Evolutionary conservation across 2,113 vertebrate genomes (phyloP), one percentile per base, ranked within the genome.

Genomic region (Morone chrysops): DNA sequence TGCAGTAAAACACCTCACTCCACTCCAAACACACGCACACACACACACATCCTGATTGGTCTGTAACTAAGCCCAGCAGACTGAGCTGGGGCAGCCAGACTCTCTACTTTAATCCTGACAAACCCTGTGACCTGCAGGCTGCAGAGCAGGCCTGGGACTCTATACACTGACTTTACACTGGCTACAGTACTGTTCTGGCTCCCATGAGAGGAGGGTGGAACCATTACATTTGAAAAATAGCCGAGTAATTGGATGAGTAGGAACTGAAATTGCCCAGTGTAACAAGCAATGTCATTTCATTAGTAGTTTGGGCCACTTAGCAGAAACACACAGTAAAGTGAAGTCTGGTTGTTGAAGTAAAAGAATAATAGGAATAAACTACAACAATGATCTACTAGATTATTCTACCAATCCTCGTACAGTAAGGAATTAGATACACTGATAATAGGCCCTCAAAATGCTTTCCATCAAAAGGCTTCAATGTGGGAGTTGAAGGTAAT

Each of bases 121-220:
- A 94, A 93, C 92, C 65, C 88, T 76, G 48, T 92, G 93, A 93
- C 93, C 93, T 88, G 79, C 69, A 54, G 70, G 17, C 86, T 86
- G 75, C 41, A 79, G 61, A 5, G 11, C 47, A 81, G 70, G 70
- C 71, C 71, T 53, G 43, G 57, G 61, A 38, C 78, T 81, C 50
- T 65, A 62, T 25, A 51, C 54, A 40, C 72, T 51, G 38, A 74
- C 77, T 69, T 87, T 87, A 81, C 31, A 83, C 48, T 68, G 82
- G 68, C 77, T 83, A 41, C 61, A 75, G 38, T 53, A 47, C 66
- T 50, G 20, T 53, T 70, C 82, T 83, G 51, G 78, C 51, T 80
- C 80, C 48, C 60, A 25, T 43, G 22, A 69, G 57, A 51, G 69
- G 36, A 79, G 71, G 78, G 75, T 83, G 78, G 80, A 74, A 67